phyloP scores from a whole-genome alignment of 2,888 invertebrate species.

The Lithophane semibrunnea region DNA sequence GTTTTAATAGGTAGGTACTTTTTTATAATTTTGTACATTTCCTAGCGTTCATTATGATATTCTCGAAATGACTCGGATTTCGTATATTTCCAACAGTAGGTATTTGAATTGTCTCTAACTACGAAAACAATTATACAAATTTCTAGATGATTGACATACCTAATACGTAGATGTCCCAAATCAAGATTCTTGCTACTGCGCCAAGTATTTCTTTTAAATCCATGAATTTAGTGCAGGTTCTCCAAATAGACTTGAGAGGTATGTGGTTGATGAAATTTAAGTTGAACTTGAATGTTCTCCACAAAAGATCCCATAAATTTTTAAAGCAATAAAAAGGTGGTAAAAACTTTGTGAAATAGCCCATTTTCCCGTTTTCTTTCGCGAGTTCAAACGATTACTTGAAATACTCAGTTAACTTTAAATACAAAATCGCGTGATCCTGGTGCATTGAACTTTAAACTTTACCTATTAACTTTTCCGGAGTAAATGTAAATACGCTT shows the following conservation, averaged over 20 bases:
- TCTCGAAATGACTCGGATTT: background rate
- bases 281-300: slow-evolving; percentile 21
- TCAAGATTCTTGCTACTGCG: background rate
- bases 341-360: slow-evolving; percentile 39
- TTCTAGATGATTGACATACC: background rate
- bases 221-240: background rate
- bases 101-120: background rate
- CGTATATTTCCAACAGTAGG: background rate
- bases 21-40: background rate
- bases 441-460: slow-evolving; percentile 57
- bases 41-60: background rate
- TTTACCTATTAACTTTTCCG: slow-evolving; percentile 41
- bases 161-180: background rate
- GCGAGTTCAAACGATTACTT: slow-evolving; percentile 27
- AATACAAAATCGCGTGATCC: slow-evolving; percentile 51
- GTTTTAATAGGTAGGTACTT: too few species aligned
- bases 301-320: slow-evolving; percentile 17
- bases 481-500: slow-evolving; percentile 25
- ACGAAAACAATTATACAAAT: background rate
- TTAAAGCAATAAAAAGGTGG: slow-evolving; percentile 25
- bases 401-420: slow-evolving; percentile 36
- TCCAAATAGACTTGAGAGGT: background rate
- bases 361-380: slow-evolving; percentile 29
- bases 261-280: slow-evolving; percentile 18
- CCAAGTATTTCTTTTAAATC: background rate